These are phyloP conservation scores for Lampropteryx suffumata DNA, from an alignment of 2,888 invertebrate genomes.

Conservation along the genomic window DNA sequence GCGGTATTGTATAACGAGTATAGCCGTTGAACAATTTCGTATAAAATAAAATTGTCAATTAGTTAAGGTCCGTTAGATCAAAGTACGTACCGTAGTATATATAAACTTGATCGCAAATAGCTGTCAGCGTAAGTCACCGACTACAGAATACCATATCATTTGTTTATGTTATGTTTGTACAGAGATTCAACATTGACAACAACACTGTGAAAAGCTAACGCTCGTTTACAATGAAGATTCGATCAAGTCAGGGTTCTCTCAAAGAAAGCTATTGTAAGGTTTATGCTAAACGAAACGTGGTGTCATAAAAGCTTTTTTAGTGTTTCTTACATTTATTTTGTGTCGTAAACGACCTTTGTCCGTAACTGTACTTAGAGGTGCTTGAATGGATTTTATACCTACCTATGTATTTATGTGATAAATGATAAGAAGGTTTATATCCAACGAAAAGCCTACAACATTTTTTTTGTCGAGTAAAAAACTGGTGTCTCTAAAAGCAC, in stretches of 20 bases:
- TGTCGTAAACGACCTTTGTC: slow-evolving; percentile 8
- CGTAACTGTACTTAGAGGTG: background rate
- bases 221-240: slow-evolving; percentile 34
- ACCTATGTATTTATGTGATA: background rate
- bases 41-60: too few relatives aligned
- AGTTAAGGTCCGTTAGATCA: too few relatives aligned
- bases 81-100: too few relatives aligned
- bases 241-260: slow-evolving; percentile 29
- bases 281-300: slow-evolving; percentile 31
- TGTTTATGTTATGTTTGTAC: slow-evolving; percentile 20
- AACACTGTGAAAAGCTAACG: slow-evolving; percentile 19
- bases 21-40: too few relatives aligned
- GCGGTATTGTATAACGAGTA: too few relatives aligned
- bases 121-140: too few relatives aligned
- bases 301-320: slow-evolving; percentile 25
- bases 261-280: slow-evolving; percentile 30
- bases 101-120: too few relatives aligned
- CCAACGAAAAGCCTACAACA: too few relatives aligned
- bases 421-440: too few relatives aligned
- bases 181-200: slow-evolving; percentile 16
- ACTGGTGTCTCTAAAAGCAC: too few relatives aligned
- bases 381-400: background rate
- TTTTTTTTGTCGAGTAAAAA: too few relatives aligned
- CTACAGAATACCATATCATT: too few relatives aligned
- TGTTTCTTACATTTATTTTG: slow-evolving; percentile 11